These are phyloP conservation scores for Mobula birostris DNA, from an alignment of 2,113 vertebrate genomes.

Conservation along the genomic window DNA sequence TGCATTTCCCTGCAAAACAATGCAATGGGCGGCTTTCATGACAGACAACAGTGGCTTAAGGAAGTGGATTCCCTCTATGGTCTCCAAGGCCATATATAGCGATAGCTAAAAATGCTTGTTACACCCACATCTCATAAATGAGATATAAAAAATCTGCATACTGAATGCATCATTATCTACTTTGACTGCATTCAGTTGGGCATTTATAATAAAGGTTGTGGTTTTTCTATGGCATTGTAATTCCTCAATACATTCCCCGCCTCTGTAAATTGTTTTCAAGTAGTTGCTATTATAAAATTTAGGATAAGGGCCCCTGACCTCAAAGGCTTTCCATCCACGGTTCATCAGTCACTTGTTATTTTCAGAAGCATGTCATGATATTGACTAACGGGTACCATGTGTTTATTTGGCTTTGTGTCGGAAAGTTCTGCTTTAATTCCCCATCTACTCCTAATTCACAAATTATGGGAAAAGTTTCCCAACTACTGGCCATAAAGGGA, in stretches of 20 bases:
- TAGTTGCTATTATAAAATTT: not conserved
- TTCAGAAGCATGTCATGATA: not conserved
- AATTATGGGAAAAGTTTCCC: not conserved
- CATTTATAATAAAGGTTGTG: not conserved
- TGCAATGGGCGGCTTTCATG: too few species aligned
- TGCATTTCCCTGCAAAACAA: too few species aligned
- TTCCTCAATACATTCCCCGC: not conserved
- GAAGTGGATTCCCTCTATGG: too few species aligned
- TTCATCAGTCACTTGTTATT: not conserved
- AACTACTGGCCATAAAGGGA: not conserved
- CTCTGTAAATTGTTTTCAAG: not conserved
- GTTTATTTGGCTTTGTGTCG: not conserved
- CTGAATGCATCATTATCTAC: not conserved
- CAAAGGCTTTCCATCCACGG: not conserved
- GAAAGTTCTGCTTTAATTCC: not conserved
- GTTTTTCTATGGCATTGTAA: not conserved
- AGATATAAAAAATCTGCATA: not conserved
- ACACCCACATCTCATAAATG: too few species aligned
- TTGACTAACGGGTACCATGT: not conserved
- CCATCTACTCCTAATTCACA: not conserved
- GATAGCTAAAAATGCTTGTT: too few species aligned
- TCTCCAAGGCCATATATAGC: too few species aligned
- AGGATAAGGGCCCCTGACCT: not conserved
- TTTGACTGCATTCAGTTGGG: not conserved
- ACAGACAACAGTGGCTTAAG: too few species aligned